Evolutionary conservation across 1,140 invertebrate genomes (phyloP).

Genomic region (Globodera rostochiensis): DNA sequence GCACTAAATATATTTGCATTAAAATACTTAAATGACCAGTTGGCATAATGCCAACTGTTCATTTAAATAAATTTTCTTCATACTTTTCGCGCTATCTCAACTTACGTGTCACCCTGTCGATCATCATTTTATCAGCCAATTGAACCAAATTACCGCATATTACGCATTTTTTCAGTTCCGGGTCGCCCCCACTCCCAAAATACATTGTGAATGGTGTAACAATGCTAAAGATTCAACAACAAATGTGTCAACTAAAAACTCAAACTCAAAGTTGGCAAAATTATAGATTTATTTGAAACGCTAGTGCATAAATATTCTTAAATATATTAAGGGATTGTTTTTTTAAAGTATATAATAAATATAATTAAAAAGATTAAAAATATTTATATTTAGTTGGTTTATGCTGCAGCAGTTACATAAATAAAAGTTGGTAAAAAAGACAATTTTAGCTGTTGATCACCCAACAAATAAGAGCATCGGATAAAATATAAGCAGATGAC

Average conservation of each 20-base stretch:
- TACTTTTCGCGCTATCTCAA: background rate
- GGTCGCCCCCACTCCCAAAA: conserved; percentile 25
- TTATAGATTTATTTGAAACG: too few species aligned
- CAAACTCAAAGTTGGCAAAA: too few species aligned
- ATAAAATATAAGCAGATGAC: background rate
- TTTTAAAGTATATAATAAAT: too few species aligned
- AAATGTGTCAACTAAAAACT: too few species aligned
- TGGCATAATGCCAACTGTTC: too few species aligned
- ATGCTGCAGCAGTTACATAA: background rate
- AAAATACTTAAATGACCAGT: background rate
- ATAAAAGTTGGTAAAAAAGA: background rate
- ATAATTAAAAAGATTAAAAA: too few species aligned
- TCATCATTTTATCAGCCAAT: conserved; percentile 29
- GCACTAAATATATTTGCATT: conserved; percentile 12
- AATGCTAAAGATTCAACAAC: background rate
- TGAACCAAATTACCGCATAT: conserved; percentile 18
- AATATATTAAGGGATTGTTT: too few species aligned
- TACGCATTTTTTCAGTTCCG: conserved; percentile 26
- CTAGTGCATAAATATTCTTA: too few species aligned
- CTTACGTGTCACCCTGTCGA: conserved; percentile 23
- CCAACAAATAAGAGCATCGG: background rate
- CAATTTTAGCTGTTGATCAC: background rate
- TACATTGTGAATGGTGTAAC: conserved; percentile 11
- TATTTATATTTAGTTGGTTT: too few species aligned
- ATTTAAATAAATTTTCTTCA: too few species aligned